Evolutionary conservation across 1,140 invertebrate species (phyloP), one percentile per base, ranked within the genome.

Genomic region (Eueides isabella): DNA sequence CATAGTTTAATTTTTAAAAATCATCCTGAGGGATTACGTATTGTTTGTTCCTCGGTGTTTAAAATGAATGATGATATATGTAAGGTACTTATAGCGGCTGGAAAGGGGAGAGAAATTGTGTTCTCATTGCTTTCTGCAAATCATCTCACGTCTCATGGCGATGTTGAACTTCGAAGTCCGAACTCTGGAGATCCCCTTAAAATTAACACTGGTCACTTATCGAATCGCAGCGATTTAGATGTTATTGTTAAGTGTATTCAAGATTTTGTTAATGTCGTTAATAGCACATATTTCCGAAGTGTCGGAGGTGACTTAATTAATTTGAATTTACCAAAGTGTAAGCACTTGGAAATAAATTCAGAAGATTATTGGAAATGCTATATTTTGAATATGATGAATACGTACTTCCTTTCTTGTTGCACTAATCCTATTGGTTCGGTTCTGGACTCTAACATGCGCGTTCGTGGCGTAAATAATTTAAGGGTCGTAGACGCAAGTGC

Each of bases 371-470:
- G 91, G 88, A 77, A 77, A 33, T 94, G 94, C 73, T 89, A 83
- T 64, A 75, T 92, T 2, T 67, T 83, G 5, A 80, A 93, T 66
- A 79, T 87, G 61, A 75, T 83, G 6, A 75, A 77, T 0, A 92
- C 86, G 2, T 72, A 91, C 1, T 94, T 88, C 72, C 93, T 94
- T 81, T 92, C 67, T 35, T 61, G 44, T 44, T 88, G 94, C 5
- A 94, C 94, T 2, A 94, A 93, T 76, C 89, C 90, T 67, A 95
- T 95, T 94, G 94, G 94, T 5, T 72, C 79, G 2, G 89, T 92
- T 67, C 75, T 91, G 38, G 93, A 95, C 78, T 84, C 91, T 4
- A 61, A 89, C 38, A 81, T 92, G 28, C 75, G 67, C 55, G 94
- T 95, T 7, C 74, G 84, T 31, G 93, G 93, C 1, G 73, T 94